Percentiles rank a stretch among this genome's conserved stretches.
Evolutionary conservation across 2,113 vertebrate species (phyloP).

Genomic region (Grammomys surdaster): DNA sequence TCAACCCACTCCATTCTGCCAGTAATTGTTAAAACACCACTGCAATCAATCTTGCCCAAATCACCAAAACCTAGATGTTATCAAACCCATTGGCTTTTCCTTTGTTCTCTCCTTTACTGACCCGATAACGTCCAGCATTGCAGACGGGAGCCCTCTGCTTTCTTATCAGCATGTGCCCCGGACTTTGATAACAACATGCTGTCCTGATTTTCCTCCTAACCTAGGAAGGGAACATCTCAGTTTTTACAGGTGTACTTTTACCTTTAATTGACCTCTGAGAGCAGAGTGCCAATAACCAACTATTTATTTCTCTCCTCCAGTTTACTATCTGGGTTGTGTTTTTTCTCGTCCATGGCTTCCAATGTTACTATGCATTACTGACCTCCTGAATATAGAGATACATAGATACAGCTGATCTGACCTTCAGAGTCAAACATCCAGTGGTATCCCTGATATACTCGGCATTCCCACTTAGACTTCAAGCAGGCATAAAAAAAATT

Average conservation of each 20-base stretch:
- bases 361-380: background rate
- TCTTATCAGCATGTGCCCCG: background rate
- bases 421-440: background rate
- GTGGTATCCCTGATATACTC: background rate
- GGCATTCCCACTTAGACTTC: background rate
- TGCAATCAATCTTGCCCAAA: background rate
- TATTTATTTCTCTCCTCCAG: background rate
- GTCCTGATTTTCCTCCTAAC: slow-evolving; percentile 2
- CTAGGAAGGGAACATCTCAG: background rate
- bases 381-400: background rate
- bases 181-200: background rate
- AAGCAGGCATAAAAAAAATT: background rate
- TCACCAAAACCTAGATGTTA: background rate
- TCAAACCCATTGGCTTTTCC: background rate
- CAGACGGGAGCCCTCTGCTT: background rate
- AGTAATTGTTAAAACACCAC: background rate
- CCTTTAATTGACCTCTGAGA: background rate
- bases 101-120: background rate
- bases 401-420: background rate
- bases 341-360: background rate
- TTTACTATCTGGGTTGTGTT: background rate
- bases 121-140: background rate
- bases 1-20: background rate
- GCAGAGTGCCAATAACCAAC: background rate
- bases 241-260: background rate